Percentiles rank a stretch among this genome's conserved stretches.
These are phyloP conservation scores for Nannoperca australis DNA, from an alignment of 2,797 vertebrate species.

Conservation along the genomic window DNA sequence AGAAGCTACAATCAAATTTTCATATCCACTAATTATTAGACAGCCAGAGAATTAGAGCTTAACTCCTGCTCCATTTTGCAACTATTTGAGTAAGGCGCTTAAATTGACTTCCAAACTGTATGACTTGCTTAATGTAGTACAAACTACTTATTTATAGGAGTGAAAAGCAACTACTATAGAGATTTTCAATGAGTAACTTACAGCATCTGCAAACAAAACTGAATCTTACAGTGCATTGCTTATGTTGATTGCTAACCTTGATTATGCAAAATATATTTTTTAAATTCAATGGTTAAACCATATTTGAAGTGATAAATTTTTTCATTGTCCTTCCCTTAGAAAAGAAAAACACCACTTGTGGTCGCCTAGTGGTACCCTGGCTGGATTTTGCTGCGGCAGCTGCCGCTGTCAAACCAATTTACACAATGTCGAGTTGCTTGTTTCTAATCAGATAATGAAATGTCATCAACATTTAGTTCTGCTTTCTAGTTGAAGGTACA, in stretches of 20 bases:
- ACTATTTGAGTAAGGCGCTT: not conserved
- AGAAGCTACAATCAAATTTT: not conserved
- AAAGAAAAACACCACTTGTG: not conserved
- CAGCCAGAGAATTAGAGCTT: not conserved
- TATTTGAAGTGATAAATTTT: not conserved
- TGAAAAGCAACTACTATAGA: too few relatives aligned
- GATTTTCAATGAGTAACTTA: too few relatives aligned
- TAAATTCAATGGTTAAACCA: too few relatives aligned
- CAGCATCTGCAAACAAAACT: not conserved
- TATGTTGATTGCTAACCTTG: not conserved
- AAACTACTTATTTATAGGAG: not conserved
- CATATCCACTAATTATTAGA: not conserved
- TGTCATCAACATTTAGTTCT: not conserved
- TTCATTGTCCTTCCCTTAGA: not conserved
- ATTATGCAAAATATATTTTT: not conserved
- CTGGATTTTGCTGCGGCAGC: not conserved
- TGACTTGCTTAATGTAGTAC: not conserved
- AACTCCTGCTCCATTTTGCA: not conserved
- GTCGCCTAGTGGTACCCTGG: not conserved
- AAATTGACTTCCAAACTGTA: not conserved
- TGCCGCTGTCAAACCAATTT: not conserved
- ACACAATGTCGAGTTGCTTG: not conserved
- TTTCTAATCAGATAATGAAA: not conserved
- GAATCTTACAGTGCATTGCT: not conserved
- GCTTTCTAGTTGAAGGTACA: not conserved